These are phyloP conservation scores for Bubalus kerabau DNA, from an alignment of 2,113 vertebrate genomes.

Conservation along the genomic window DNA sequence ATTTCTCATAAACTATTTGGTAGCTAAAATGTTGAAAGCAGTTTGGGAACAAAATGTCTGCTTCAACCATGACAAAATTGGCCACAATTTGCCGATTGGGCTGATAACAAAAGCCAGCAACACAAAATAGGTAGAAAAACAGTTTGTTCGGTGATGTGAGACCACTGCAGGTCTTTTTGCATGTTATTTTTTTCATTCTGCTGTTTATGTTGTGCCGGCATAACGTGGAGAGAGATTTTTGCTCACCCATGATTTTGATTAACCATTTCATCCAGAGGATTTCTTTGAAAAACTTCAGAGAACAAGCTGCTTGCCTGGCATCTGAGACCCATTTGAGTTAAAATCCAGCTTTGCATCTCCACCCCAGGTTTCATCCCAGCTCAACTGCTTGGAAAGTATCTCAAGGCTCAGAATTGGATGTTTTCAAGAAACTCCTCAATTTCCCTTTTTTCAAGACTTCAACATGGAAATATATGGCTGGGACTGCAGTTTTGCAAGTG, in stretches of 20 bases:
- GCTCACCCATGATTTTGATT: constrained; percentile 29
- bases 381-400: not conserved
- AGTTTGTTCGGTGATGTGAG: constrained; percentile 77
- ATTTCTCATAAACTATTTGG: constrained; percentile 62
- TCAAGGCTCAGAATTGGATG: not conserved
- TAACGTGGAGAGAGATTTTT: constrained; percentile 69
- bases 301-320: not conserved
- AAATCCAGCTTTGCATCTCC: not conserved
- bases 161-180: constrained; percentile 79
- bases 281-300: constrained; percentile 47
- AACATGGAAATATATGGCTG: not conserved
- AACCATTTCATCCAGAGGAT: constrained; percentile 49
- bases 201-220: constrained; percentile 71
- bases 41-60: constrained; percentile 85
- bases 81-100: constrained; percentile 86
- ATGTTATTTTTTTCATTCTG: constrained; percentile 59
- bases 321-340: not conserved
- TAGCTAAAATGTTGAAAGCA: constrained; percentile 77
- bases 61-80: constrained; percentile 79
- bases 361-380: not conserved
- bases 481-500: not conserved
- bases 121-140: constrained; percentile 86
- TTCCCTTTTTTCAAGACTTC: not conserved
- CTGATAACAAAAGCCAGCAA: constrained; percentile 85
- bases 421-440: constrained; percentile 17